Percentiles rank a stretch among this genome's conserved stretches.
Evolutionary conservation across 2,797 vertebrate genomes (phyloP).

Genomic region (Lutjanus argentimaculatus): DNA sequence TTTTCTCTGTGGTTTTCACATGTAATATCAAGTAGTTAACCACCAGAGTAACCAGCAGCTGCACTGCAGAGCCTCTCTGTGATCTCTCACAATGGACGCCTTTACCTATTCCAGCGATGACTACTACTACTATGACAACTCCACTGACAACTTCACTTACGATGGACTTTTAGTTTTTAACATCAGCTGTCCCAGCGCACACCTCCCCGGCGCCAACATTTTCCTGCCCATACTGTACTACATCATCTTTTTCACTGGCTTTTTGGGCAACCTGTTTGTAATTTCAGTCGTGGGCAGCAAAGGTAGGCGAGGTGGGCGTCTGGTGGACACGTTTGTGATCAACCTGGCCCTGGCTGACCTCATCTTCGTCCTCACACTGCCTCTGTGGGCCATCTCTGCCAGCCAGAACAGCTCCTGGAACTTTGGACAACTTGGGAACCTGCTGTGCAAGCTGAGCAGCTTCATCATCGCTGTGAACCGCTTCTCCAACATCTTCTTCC

Average conservation of each 20-base stretch:
- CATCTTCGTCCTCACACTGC: constrained; percentile 88
- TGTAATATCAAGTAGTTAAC: background rate
- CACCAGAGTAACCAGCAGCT: constrained; percentile 20
- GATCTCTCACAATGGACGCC: constrained; percentile 58
- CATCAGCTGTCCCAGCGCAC: background rate
- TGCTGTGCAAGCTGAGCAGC: constrained; percentile 90
- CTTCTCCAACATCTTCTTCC: constrained; percentile 92
- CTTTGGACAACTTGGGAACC: constrained; percentile 73
- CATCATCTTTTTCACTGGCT: constrained; percentile 87
- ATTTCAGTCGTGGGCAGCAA: constrained; percentile 82
- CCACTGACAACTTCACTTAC: accelerated
- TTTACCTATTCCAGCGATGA: background rate
- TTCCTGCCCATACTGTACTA: constrained; percentile 86
- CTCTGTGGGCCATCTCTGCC: constrained; percentile 88
- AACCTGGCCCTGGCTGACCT: constrained; percentile 91
- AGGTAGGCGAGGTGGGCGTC: constrained; percentile 71
- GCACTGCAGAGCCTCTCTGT: constrained; percentile 27
- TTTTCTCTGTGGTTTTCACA: constrained; percentile 63
- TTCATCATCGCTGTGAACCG: constrained; percentile 90
- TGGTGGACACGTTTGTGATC: constrained; percentile 90
- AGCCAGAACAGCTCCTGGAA: constrained; percentile 78
- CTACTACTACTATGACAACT: background rate
- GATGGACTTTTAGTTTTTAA: accelerated
- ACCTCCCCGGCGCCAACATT: constrained; percentile 47
- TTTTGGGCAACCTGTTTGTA: constrained; percentile 89